Percentiles rank a stretch among this genome's conserved stretches.
These are phyloP conservation scores for Pogonocherus hispidulus DNA, from an alignment of 2,888 invertebrate species.

Conservation along the genomic window DNA sequence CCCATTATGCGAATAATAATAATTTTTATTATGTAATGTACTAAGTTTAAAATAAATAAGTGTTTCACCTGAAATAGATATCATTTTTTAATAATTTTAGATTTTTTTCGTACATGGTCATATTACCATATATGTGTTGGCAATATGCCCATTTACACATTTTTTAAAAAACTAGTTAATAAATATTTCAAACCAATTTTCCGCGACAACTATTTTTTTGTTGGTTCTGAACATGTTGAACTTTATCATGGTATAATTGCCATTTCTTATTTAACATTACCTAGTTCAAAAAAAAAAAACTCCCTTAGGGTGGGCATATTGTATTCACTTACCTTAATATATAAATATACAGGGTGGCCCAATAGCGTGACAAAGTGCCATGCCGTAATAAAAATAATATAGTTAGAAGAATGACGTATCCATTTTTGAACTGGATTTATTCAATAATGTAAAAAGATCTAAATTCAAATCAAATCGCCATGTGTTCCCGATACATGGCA, in stretches of 20 bases:
- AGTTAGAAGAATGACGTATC: no score
- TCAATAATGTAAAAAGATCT: no score
- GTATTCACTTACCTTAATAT: conserved; percentile 5
- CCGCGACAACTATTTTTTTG: conserved; percentile 8
- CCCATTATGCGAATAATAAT: conserved; percentile 20
- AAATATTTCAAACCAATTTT: conserved; percentile 19
- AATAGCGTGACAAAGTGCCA: no score
- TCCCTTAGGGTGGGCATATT: conserved; percentile 5
- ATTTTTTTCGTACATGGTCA: no score
- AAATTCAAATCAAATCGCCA: no score
- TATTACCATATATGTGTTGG: no score
- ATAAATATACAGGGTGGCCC: no score
- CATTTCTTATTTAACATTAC: conserved; percentile 9
- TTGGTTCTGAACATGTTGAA: conserved; percentile 16
- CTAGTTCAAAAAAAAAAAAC: neutral
- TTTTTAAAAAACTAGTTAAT: conserved; percentile 8
- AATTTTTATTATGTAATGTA: neutral
- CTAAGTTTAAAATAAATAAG: neutral
- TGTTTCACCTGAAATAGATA: no score
- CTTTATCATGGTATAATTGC: conserved; percentile 19
- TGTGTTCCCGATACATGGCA: no score
- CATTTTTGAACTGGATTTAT: no score
- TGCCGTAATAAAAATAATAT: no score
- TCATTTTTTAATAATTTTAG: no score
- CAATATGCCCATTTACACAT: conserved; percentile 6